Conservation (phyloP, 2,888 invertebrate genomes). For the Eurytoma adleriae region DNA sequence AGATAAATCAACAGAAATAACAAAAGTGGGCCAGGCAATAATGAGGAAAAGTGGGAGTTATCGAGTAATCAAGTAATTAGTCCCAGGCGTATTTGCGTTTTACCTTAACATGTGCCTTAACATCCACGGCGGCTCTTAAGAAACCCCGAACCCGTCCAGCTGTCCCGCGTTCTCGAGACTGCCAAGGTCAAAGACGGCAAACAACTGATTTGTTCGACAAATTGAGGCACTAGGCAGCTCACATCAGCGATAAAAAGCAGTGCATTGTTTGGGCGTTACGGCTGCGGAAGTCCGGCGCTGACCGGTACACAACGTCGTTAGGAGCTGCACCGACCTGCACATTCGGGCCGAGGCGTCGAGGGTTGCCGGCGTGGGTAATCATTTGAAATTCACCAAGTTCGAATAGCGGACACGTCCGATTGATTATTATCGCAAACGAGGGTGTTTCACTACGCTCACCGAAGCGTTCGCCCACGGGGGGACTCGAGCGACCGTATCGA, state of each 20-base stretch:
- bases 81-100: no score
- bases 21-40: no score
- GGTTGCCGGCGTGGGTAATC: conserved; percentile 62
- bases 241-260: conserved; percentile 3
- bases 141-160: background rate
- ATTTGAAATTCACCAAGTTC: conserved; percentile 73
- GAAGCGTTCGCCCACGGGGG: background rate
- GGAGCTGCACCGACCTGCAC: no score
- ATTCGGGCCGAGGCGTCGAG: no score
- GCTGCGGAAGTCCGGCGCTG: background rate
- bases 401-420: conserved; percentile 71
- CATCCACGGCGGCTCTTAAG: background rate
- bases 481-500: background rate
- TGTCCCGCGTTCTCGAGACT: background rate
- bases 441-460: conserved; percentile 36
- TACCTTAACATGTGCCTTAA: no score
- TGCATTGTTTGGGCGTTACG: conserved; percentile 6
- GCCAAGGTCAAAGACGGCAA: background rate
- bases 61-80: no score
- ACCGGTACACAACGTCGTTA: background rate
- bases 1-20: no score
- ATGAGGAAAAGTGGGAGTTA: no score
- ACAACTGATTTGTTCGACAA: conserved; percentile 16
- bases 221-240: conserved; percentile 13
- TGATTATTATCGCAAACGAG: conserved; percentile 74